Evolutionary conservation across 2,797 vertebrate genomes (phyloP).

Genomic region (Mormyrops attenuatus): DNA sequence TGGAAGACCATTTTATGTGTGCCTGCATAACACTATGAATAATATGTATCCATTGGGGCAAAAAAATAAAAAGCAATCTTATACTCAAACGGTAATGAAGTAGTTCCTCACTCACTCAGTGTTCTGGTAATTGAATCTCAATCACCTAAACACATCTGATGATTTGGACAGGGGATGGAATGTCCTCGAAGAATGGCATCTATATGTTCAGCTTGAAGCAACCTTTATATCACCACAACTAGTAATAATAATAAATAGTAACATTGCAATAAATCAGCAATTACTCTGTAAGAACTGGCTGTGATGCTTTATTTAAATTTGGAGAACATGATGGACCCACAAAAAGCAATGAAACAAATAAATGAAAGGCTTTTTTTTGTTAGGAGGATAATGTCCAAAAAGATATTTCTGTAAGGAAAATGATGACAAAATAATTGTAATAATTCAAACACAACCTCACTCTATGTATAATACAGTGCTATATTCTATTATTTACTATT

Average conservation of each 20-base stretch:
- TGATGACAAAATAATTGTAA: neutral
- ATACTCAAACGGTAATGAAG: neutral
- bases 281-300: neutral
- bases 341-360: neutral
- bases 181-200: neutral
- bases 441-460: neutral
- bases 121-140: neutral
- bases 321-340: neutral
- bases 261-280: neutral
- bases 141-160: neutral
- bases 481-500: neutral
- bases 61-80: neutral
- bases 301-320: neutral
- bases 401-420: neutral
- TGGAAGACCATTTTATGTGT: neutral
- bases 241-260: neutral
- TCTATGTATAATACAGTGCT: neutral
- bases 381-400: neutral
- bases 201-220: neutral
- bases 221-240: neutral
- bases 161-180: neutral
- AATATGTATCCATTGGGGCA: neutral
- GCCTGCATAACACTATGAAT: neutral
- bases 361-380: neutral
- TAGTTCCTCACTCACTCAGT: neutral